These are phyloP conservation scores for Carlito syrichta DNA, from an alignment of 2,113 vertebrate species.

Conservation along the genomic window DNA sequence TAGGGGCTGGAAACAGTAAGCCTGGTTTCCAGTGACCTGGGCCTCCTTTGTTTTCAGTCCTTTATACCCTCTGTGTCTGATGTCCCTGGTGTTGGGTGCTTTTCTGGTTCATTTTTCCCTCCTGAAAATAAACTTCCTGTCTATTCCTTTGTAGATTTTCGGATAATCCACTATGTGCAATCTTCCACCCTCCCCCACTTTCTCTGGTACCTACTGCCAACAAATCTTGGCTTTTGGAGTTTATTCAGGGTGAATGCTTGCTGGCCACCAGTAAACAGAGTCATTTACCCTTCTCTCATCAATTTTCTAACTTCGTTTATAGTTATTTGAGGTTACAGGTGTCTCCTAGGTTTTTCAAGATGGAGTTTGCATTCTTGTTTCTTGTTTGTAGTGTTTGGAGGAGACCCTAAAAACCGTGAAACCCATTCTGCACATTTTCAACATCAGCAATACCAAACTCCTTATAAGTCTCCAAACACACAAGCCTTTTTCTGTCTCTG, in stretches of 20 bases:
- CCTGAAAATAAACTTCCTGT: background rate
- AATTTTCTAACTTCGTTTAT: background rate
- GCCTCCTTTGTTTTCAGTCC: background rate
- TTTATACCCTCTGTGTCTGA: background rate
- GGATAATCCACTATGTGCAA: background rate
- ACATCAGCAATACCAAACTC: background rate
- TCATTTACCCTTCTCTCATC: background rate
- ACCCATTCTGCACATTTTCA: background rate
- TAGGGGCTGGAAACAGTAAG: background rate
- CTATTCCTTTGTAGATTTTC: background rate
- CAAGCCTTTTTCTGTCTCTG: background rate
- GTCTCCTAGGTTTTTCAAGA: constrained; percentile 14
- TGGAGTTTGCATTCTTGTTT: background rate
- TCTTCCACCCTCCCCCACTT: background rate
- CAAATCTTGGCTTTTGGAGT: background rate
- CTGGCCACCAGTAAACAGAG: background rate
- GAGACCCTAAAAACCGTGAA: constrained; percentile 2
- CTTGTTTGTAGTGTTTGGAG: background rate
- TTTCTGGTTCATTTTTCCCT: background rate
- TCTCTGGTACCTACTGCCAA: background rate
- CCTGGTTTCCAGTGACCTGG: constrained; percentile 11
- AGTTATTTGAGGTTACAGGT: background rate
- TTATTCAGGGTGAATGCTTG: background rate
- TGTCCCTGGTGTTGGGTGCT: background rate
- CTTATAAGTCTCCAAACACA: background rate